Base-by-base conservation (phyloP, 2,113 vertebrate species). In the Pitta sordida region DNA sequence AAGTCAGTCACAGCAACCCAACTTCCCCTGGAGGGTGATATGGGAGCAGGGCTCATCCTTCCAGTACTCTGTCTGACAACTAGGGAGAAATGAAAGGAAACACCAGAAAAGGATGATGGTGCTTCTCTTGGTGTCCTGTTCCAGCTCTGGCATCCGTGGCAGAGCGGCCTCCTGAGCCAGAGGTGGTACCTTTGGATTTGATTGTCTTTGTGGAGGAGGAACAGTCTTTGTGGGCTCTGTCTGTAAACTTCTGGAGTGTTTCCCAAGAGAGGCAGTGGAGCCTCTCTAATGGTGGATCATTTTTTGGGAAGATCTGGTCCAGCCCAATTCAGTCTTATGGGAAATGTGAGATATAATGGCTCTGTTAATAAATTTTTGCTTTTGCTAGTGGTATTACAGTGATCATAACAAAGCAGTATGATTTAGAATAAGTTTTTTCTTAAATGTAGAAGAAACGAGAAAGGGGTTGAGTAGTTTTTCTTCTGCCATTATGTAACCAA, bases 1-100 rank as follows among this genome's bases (percentile, higher is more conserved):
- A 58, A 75, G 23, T 24, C 32, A 60, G 46, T 46, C 68, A 30
- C 8, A 75, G 56, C 9, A 30, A 3, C 4, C 7, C 17, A 23
- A 0, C 29, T 67, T 56, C 29, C 74, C 1, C 15, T 2, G 1
- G 26, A 43, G 36, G 15, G 21, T 19, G 43, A 58, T 1, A 18
- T 0, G 6, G 37, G 18, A 76, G 49, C 44, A 43, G 23, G 41
- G 55, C 13, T 44, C 41, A 69, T 34, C 24, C 8, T 3, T 22
- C 15, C 27, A 5, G 7, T 15, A 7, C 29, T 41, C 7, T 63
- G 41, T 69, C 78, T 74, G 68, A 60, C 30, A 13, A 15, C 37
- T 7, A 4, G 59, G 5, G 37, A 77, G 34, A 64, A 34, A 10
- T 34, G 52, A 43, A 21, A 56, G 41, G 13, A 55, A 56, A 60